Base-by-base conservation (phyloP, 1,140 invertebrate species). In the Teleopsis dalmanni region DNA sequence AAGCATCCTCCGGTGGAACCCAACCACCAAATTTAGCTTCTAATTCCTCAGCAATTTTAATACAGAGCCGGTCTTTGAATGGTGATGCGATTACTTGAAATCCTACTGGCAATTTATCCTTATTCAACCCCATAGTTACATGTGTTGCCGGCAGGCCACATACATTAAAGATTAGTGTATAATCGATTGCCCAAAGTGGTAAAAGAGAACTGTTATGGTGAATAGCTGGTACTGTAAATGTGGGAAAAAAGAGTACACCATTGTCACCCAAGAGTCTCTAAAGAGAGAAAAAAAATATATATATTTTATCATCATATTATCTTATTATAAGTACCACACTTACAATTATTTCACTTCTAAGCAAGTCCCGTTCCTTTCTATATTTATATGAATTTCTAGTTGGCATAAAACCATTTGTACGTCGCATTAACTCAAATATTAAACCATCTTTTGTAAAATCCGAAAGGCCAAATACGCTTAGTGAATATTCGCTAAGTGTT, bases 21-120 rank as follows among this genome's bases (percentile, higher is more conserved):
- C 89, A 94, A 2, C 90, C 90, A 8, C 88, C 87, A 68, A 91
- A 88, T 2, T 72, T 79, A 41, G 75, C 76, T 59, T 92, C 88
- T n/a, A 95, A 62, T 52, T 88, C 81, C 53, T 74, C 61, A 1
- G 89, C 89, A 3, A 91, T 78, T 4, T 81, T 80, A 21, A 94
- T 60, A 49, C 83, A 85, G 1, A 91, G 60, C 34, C 82, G 75
- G 68, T 95, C 91, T 62, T 82, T 78, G 60, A 78, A 62, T 7
- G 76, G 74, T 0, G 70, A 77, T 0, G 80, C 81, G 50, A 83
- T 70, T 48, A 83, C 80, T 70, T 90, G 88, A 51, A 90, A 62
- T 19, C 85, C 85, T 16, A 89, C 56, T 0, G 89, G 89, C 36
- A 90, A 61, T 3, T 82, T 82, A 13, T 79, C 58, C 1, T 58